Base-by-base conservation (phyloP, 2,797 vertebrate species). In the Florisuga fusca region DNA sequence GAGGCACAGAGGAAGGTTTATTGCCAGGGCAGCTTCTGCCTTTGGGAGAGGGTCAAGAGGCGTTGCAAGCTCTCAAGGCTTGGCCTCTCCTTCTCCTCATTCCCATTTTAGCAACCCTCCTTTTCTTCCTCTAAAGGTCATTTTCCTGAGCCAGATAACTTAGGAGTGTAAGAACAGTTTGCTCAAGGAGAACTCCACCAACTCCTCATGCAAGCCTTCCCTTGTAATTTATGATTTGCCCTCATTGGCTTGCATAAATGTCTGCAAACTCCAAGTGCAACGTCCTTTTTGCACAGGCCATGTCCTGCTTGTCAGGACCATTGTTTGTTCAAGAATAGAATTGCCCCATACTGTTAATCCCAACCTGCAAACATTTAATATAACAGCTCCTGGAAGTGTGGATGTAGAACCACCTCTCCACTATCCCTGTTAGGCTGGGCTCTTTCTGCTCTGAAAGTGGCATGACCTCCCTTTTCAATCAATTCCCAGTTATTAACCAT, bases 401-500 rank as follows among this genome's bases (percentile, higher is more conserved):
- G 19, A 19, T 20, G 51, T 29, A 71, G 85, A 77, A 41, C 54
- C 61, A 14, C 21, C 81, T 78, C 80, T 27, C 57, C 17, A 3
- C n/a, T 20, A 72, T 82, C 87, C 62, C 67, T 81, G 74, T 94
- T 84, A 84, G 61, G 64, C 80, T 62, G 20, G 2, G 87, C 59
- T 82, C 68, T 38, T 46, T 75, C 76, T 57, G 83, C 90, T 89
- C 31, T 51, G 57, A 43, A 29, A 89, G 75, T 94, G 34, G 27
- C 46, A 15, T 43, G 92, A 86, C 79, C 91, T 95, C 94, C 84
- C 68, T 88, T 95, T 88, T 94, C 95, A 69, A 92, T 88, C 91
- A 78, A 91, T 94, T 81, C 94, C 92, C 94, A 26, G 86, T 94
- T 94, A 94, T 95, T 93, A 95, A 62, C 92, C 67, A 58, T 84